Conservation (phyloP, 2,113 vertebrate genomes). For the Amblyornis subalaris region DNA sequence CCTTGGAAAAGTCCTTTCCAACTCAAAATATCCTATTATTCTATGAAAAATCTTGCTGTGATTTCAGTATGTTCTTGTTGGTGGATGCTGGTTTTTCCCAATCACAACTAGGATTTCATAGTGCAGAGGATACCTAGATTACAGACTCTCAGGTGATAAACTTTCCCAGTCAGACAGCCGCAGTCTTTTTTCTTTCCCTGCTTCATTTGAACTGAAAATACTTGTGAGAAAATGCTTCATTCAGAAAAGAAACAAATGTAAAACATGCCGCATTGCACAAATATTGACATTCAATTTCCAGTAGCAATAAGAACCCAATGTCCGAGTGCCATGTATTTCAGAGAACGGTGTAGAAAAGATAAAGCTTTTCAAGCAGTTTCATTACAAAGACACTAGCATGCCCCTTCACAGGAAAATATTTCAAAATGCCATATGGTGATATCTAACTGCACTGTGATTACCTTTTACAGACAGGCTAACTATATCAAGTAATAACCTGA, state of each 20-base stretch:
- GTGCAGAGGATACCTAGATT: background rate
- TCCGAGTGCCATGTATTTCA: background rate
- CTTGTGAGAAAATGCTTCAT: background rate
- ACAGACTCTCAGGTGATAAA: background rate
- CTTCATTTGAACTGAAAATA: background rate
- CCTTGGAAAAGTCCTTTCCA: background rate
- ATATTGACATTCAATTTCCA: background rate
- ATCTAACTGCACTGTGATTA: background rate
- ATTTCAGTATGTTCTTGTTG: background rate
- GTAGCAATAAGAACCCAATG: background rate
- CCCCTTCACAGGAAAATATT: background rate
- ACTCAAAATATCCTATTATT: background rate
- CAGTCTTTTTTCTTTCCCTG: accelerated
- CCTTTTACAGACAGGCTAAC: background rate
- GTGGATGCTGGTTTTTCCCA: background rate
- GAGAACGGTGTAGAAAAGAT: background rate
- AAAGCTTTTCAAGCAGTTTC: background rate
- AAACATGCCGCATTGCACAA: background rate
- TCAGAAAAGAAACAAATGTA: background rate
- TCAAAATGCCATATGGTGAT: background rate
- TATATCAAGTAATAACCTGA: background rate
- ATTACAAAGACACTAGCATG: background rate
- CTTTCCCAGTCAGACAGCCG: background rate
- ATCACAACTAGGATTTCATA: background rate
- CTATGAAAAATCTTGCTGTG: background rate